phyloP scores from a whole-genome alignment of 2,113 vertebrate genomes.

The Ochotona princeps region DNA sequence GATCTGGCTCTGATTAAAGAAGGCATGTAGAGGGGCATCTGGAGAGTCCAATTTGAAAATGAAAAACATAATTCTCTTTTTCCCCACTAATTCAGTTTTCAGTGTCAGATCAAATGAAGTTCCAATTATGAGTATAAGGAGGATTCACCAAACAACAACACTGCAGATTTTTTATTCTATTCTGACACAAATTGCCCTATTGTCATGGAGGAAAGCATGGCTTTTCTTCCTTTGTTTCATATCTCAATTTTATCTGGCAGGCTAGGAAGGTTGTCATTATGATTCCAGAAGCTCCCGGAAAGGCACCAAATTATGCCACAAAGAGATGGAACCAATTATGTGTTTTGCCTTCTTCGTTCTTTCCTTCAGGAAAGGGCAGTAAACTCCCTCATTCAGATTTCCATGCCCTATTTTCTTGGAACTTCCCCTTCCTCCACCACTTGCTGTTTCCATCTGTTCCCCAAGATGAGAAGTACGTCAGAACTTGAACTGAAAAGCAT shows the following conservation, averaged over 20 bases:
- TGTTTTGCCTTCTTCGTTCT: not conserved
- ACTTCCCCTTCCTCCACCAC: not conserved
- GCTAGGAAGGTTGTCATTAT: not conserved
- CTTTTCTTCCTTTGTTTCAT: not conserved
- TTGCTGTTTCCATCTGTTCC: not conserved
- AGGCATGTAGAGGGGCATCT: constrained; percentile 22
- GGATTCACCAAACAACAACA: constrained; percentile 34
- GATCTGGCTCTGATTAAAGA: constrained; percentile 56
- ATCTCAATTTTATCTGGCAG: not conserved
- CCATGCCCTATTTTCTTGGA: not conserved
- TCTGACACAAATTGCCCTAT: not conserved
- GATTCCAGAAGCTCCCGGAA: constrained; percentile 17
- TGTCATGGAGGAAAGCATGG: not conserved
- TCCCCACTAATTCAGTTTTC: constrained; percentile 51
- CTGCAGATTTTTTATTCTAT: not conserved
- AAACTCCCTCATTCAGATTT: not conserved
- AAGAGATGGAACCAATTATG: not conserved
- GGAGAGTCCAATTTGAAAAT: constrained; percentile 48
- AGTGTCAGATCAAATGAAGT: constrained; percentile 40
- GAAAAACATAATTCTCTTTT: constrained; percentile 50
- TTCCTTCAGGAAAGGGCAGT: constrained; percentile 9
- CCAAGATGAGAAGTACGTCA: not conserved
- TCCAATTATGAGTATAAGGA: constrained; percentile 47
- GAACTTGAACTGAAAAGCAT: constrained; percentile 22
- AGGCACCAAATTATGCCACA: constrained; percentile 5